These are phyloP conservation scores for Pagetopsis macropterus DNA, from an alignment of 2,797 vertebrate genomes.

Conservation along the genomic window DNA sequence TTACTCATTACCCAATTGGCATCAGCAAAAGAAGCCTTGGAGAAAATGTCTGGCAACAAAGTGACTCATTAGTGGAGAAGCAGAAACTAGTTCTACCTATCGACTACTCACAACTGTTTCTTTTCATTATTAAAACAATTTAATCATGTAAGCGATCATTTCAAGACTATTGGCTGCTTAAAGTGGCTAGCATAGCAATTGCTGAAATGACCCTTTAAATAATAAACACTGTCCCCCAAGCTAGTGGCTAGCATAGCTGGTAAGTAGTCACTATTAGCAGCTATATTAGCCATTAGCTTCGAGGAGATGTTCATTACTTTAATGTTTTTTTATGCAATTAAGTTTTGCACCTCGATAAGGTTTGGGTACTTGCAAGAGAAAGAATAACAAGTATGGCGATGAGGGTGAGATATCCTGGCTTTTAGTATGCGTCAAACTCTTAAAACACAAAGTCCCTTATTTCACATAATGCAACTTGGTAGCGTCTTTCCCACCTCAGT, in stretches of 20 bases:
- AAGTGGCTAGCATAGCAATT: not conserved
- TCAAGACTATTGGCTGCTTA: not conserved
- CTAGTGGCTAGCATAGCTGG: not conserved
- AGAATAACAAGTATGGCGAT: not conserved
- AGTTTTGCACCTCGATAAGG: not conserved
- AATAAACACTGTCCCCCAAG: not conserved
- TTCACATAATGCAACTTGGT: not conserved
- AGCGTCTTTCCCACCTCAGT: not conserved
- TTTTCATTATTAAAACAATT: not conserved
- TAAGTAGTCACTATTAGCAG: not conserved
- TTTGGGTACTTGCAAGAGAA: not conserved
- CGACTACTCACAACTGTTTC: not conserved
- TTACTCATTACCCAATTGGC: not conserved
- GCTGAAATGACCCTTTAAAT: not conserved
- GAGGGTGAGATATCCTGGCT: not conserved
- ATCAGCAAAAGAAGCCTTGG: not conserved
- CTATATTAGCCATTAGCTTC: not conserved
- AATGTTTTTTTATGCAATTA: not conserved
- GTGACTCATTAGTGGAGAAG: not conserved
- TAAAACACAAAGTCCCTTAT: not conserved
- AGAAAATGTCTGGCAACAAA: not conserved
- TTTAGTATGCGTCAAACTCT: not conserved
- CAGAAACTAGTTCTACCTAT: too few species aligned
- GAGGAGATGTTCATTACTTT: not conserved
- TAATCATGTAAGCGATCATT: not conserved